Conservation (phyloP, 2,888 invertebrate genomes). For the Erpobdella octoculata region DNA sequence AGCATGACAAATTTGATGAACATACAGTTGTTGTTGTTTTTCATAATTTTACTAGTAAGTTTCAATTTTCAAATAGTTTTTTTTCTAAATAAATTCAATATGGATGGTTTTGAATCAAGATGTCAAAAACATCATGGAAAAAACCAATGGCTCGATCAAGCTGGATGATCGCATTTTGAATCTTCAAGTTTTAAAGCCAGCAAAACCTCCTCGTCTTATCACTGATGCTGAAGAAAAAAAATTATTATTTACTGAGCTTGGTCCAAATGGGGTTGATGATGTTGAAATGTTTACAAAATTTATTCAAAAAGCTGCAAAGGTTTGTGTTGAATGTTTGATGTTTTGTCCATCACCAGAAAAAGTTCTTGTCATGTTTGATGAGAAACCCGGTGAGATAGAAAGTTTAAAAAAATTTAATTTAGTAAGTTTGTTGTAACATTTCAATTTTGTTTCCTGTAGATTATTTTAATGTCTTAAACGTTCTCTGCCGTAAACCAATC, state of each 20-base stretch:
- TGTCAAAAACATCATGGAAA: not conserved
- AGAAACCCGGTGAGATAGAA: not conserved
- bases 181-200: not conserved
- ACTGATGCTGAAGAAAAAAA: not conserved
- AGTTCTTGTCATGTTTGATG: not conserved
- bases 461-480: not conserved
- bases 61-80: not conserved
- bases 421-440: not conserved
- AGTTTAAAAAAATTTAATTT: not conserved
- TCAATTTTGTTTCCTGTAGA: constrained; percentile 14
- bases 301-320: not conserved
- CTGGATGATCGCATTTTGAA: not conserved
- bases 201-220: not conserved
- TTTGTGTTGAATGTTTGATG: not conserved
- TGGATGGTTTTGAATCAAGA: not conserved
- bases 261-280: not conserved
- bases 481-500: constrained; percentile 18
- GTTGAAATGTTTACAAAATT: not conserved
- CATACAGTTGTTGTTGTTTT: not conserved
- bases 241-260: not conserved
- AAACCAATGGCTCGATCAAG: not conserved
- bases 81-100: not conserved
- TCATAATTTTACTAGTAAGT: not conserved
- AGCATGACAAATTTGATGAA: not conserved
- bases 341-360: not conserved